Base-by-base conservation (phyloP, 2,888 invertebrate genomes). In the Psococerastis gibbosa region DNA sequence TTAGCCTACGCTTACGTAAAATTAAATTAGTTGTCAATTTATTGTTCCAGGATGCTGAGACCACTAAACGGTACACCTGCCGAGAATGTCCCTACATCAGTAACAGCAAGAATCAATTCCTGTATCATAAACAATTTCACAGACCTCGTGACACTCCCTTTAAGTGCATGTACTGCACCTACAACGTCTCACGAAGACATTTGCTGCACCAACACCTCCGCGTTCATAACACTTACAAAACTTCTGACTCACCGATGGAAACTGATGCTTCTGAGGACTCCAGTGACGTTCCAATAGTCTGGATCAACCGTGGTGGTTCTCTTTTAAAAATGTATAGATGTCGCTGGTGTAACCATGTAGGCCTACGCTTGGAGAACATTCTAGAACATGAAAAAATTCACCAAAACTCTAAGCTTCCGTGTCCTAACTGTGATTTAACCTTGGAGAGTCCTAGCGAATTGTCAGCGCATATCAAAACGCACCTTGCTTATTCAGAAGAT, bases 111-210 rank as follows among this genome's bases (percentile, higher is more conserved):
- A 82, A 82, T 20, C 85, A 87, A 59, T 84, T 75, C 60, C 71
- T 79, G 56, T 84, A 87, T 57, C 88, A 88, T 56, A 82, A 82
- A 55, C 84, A 85, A 55, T 79, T 87, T 57, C 89, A 89, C 56
- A 68, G 76, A 32, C 74, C 76, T 1, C 69, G 75, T 43, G 73
- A 74, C 35, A 75, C 78, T 1, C 75, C 75, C n/a, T 81, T 78
- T 60, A 81, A 81, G 58, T 89, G 89, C 56, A 72, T 71, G 17
- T 68, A 75, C 52, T 89, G 88, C 59, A 77, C 78, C 50, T 87
- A 84, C 57, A 82, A 82, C 55, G 84, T 84, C 6, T 79, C 78
- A 44, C 80, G 80, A 56, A 67, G 77, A 49, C 80, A 85, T 53
- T 66, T 85, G 32, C 66, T 88, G n/a, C 79, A 80, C 56, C 84